phyloP scores from a whole-genome alignment of 1,140 invertebrate species.

The Apis florea region DNA sequence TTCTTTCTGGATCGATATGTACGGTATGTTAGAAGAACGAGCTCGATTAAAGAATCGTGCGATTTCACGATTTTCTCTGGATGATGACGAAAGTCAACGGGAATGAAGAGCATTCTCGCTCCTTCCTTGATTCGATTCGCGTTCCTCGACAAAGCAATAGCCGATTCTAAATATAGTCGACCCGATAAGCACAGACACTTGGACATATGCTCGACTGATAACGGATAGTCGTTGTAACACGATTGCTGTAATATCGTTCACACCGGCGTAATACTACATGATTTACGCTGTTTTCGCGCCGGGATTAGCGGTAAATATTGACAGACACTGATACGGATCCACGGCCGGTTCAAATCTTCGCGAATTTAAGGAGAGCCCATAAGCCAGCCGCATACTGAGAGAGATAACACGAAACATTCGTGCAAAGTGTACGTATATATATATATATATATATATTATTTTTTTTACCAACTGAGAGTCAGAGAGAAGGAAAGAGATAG shows the following conservation, averaged over 20 bases:
- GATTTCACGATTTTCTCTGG: background rate
- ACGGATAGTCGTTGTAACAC: conserved; percentile 48
- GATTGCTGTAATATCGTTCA: conserved; percentile 54
- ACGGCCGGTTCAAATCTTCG: background rate
- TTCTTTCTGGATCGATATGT: too few relatives aligned
- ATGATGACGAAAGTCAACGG: background rate
- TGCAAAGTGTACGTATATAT: background rate
- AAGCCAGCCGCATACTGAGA: too few relatives aligned
- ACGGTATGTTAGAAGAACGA: background rate
- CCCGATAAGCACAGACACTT: conserved; percentile 54
- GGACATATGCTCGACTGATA: conserved; percentile 55
- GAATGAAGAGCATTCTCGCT: background rate
- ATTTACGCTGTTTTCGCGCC: conserved; percentile 43
- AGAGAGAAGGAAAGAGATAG: background rate
- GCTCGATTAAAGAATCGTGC: background rate
- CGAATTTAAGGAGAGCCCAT: conserved; percentile 10
- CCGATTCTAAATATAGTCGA: conserved; percentile 49
- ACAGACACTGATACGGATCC: conserved; percentile 21
- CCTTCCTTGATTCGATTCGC: conserved; percentile 42
- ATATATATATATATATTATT: background rate
- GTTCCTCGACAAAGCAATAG: conserved; percentile 47
- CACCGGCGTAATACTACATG: conserved; percentile 50
- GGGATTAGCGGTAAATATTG: conserved; percentile 46
- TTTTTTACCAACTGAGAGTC: too few relatives aligned
- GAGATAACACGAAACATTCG: conserved; percentile 10